Conservation (phyloP, 2,888 invertebrate species). For the Plagiodera versicolora region DNA sequence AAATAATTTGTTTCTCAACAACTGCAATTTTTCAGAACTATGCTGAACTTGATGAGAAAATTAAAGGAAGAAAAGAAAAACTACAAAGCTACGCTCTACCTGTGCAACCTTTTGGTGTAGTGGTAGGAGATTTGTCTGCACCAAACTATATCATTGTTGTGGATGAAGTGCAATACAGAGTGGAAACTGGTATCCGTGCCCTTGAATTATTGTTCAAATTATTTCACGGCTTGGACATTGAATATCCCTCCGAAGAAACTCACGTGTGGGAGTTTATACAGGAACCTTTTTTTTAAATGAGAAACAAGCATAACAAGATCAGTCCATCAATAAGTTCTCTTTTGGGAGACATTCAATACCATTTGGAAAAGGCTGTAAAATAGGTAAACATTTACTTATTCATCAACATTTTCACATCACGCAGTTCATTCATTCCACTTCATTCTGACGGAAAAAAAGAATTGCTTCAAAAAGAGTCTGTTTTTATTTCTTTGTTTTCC, state of each 20-base stretch:
- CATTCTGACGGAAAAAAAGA: background rate
- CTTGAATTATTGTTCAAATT: slow-evolving; percentile 15
- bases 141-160: slow-evolving; percentile 15
- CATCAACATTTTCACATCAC: background rate
- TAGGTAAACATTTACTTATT: background rate
- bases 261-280: slow-evolving; percentile 18
- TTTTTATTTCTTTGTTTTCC: background rate
- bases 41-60: slow-evolving; percentile 1
- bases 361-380: slow-evolving; percentile 2
- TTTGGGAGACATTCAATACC: slow-evolving; percentile 12
- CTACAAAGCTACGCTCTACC: slow-evolving; percentile 6
- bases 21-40: slow-evolving; percentile 8
- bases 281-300: slow-evolving; percentile 12
- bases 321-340: slow-evolving; percentile 8
- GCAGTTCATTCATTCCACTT: background rate
- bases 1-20: background rate
- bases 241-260: slow-evolving; percentile 10
- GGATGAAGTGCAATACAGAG: slow-evolving; percentile 14
- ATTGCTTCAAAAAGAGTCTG: background rate
- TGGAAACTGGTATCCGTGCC: slow-evolving; percentile 18
- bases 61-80: slow-evolving; percentile 6
- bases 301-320: slow-evolving; percentile 6
- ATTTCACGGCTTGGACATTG: slow-evolving; percentile 13
- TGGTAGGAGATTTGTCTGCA: slow-evolving; percentile 6
- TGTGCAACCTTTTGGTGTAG: slow-evolving; percentile 4